Percentiles rank a stretch among this genome's conserved stretches.
phyloP scores from a whole-genome alignment of 2,888 invertebrate genomes.

The Hypsopygia costalis region DNA sequence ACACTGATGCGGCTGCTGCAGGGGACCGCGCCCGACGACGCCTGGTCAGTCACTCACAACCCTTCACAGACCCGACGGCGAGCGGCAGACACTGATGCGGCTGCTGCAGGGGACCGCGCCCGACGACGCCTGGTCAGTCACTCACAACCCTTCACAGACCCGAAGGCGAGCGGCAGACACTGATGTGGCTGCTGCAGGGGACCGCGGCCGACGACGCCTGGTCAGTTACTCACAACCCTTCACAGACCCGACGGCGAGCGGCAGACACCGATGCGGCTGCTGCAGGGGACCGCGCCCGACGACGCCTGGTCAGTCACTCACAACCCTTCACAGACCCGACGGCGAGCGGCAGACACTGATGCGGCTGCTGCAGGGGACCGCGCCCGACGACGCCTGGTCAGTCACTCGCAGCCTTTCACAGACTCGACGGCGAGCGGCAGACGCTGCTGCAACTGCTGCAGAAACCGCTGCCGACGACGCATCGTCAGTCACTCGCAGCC shows the following conservation, averaged over 20 bases:
- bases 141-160: too few relatives aligned
- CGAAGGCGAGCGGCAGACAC: slow-evolving; percentile 82
- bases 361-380: slow-evolving; percentile 78
- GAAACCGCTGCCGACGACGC: slow-evolving; percentile 45
- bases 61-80: slow-evolving; percentile 80
- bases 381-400: slow-evolving; percentile 52
- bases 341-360: slow-evolving; percentile 82
- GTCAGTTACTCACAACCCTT: too few relatives aligned
- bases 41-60: too few relatives aligned
- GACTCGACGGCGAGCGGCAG: slow-evolving; percentile 82
- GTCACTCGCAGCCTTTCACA: too few relatives aligned
- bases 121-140: slow-evolving; percentile 55
- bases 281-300: slow-evolving; percentile 61
- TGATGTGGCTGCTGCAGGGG: slow-evolving; percentile 82
- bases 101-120: slow-evolving; percentile 78
- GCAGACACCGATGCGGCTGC: slow-evolving; percentile 81
- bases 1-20: not conserved
- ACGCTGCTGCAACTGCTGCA: not conserved
- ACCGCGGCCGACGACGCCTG: slow-evolving; percentile 49
- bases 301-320: too few relatives aligned
- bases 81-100: slow-evolving; percentile 80
- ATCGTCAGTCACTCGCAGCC: too few relatives aligned
- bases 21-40: slow-evolving; percentile 46
- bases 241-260: slow-evolving; percentile 82
- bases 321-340: slow-evolving; percentile 77